Conservation (phyloP, 2,888 invertebrate genomes). For the Rosalia funebris region DNA sequence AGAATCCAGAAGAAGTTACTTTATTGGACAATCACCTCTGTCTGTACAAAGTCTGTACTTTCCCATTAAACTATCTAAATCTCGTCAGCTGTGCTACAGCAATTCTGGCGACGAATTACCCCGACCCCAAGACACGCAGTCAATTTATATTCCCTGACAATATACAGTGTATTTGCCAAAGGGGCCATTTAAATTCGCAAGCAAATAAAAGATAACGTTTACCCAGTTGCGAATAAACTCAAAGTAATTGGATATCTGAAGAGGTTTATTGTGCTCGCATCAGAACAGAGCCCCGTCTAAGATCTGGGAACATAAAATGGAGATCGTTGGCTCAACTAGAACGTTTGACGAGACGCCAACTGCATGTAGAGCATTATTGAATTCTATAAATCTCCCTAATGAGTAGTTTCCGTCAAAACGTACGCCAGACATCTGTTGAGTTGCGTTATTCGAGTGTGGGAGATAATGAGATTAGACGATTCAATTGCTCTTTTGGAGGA, state of each 20-base stretch:
- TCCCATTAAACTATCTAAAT: no score
- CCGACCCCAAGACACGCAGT: background rate
- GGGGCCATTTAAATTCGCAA: slow-evolving; percentile 5
- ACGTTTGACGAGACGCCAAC: slow-evolving; percentile 44
- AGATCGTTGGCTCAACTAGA: slow-evolving; percentile 34
- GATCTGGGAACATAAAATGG: slow-evolving; percentile 17
- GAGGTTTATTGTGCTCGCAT: slow-evolving; percentile 34
- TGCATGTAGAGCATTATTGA: slow-evolving; percentile 44
- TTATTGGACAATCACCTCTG: no score
- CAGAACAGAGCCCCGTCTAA: slow-evolving; percentile 9
- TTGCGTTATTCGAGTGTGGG: slow-evolving; percentile 15
- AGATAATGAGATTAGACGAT: slow-evolving; percentile 17
- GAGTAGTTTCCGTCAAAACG: slow-evolving; percentile 30
- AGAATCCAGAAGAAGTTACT: no score
- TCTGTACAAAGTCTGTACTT: no score
- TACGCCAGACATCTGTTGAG: slow-evolving; percentile 24
- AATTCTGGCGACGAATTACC: background rate
- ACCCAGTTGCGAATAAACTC: slow-evolving; percentile 12
- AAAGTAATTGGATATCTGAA: slow-evolving; percentile 38
- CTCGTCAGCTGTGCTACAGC: no score
- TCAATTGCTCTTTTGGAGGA: background rate
- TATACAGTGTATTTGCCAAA: slow-evolving; percentile 2
- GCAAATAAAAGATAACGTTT: slow-evolving; percentile 13
- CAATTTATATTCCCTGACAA: background rate
- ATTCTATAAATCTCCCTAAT: slow-evolving; percentile 41